Conservation (phyloP, 2,797 vertebrate species). For the Amazonetta brasiliensis region DNA sequence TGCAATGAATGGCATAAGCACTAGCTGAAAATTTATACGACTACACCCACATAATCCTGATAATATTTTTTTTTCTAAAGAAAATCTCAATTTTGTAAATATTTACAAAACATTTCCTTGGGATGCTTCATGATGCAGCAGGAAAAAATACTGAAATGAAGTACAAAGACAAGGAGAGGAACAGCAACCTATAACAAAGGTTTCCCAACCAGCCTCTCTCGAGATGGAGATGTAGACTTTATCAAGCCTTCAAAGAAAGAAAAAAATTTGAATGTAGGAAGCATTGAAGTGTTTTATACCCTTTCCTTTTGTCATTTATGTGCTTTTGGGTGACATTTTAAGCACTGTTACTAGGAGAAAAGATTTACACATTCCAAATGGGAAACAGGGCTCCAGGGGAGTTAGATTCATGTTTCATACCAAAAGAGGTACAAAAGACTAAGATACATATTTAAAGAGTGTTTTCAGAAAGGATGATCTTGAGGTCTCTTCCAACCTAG, state of each 20-base stretch:
- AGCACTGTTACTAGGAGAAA: not conserved
- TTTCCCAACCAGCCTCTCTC: not conserved
- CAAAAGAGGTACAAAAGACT: not conserved
- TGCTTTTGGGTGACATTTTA: not conserved
- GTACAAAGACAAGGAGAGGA: not conserved
- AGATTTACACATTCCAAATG: not conserved
- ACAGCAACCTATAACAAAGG: not conserved
- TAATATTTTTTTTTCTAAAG: not conserved
- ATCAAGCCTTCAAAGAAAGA: not conserved
- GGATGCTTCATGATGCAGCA: not conserved
- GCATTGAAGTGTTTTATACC: not conserved
- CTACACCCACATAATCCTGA: not conserved
- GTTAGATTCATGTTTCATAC: not conserved
- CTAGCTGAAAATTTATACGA: not conserved
- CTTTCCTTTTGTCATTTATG: not conserved
- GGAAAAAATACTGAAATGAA: not conserved
- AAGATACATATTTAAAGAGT: not conserved
- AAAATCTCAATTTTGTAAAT: not conserved
- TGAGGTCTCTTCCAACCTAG: too few species aligned
- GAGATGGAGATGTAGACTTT: not conserved
- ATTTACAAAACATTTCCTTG: not conserved
- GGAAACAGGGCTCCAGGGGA: not conserved
- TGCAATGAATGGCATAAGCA: not conserved
- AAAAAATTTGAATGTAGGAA: not conserved
- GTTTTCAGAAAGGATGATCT: not conserved